Base-by-base conservation (phyloP, 2,888 invertebrate species). In the Dryobota labecula region DNA sequence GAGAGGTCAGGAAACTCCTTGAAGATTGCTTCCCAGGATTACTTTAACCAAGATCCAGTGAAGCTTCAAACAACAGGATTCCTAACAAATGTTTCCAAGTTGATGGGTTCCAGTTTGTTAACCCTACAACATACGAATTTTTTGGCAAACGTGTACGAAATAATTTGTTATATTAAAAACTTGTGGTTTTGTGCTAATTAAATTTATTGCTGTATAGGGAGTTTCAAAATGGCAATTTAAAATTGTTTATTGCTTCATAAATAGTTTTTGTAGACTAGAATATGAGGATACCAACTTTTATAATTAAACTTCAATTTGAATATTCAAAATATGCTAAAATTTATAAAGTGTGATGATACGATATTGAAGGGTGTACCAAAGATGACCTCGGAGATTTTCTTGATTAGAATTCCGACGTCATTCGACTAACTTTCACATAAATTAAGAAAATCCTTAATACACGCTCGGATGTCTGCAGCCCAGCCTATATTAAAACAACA, bases 141-240 rank as follows among this genome's bases (percentile, higher is more conserved):
- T 7, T 53, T 51, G 13, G 2, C 2, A 41, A 78, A 72, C n/a
- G 24, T 57, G 57, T 51, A 7, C 27, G 18, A 62, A 78, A 45
- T 18, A 57, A 69, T 58, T 38, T 75, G 15, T 33, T 38, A 27
- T 72, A 49, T 51, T 33, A 24, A 58, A 68, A 41, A 57, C 15
- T 77, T 51, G 56, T 30, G 49, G 78, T 62, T 38, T 62, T 18
- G 0, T 27, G n/a, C n/a, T 63, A 41, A 27, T 27, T 41, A 20
- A 70, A 62, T 70, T 47, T 76, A 49, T 43, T 49, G 20, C 27
- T 58, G 11, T 45, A 41, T 54, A 63, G 11, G 5, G 24, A 63
- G 33, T 72, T 49, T 20, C 7, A 0, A 47, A 56, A 64, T 43
- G 36, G 24, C 71, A 71, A 71, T 77, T 77, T 78, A 3, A 77